These are phyloP conservation scores for Fringilla coelebs DNA, from an alignment of 2,797 vertebrate genomes.

Conservation along the genomic window DNA sequence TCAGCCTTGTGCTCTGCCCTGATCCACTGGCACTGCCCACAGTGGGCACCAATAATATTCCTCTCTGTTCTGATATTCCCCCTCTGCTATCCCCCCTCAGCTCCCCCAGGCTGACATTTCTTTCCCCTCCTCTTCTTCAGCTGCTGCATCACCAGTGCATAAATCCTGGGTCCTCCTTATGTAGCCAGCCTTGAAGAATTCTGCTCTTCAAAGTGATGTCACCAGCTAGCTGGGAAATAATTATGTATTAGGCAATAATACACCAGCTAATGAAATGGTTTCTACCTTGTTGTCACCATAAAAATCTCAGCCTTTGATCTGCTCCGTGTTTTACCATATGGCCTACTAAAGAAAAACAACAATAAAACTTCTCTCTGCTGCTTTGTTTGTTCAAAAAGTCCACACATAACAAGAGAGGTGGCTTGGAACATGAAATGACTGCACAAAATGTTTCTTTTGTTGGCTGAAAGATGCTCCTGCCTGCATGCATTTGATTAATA, in stretches of 20 bases:
- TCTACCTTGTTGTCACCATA: neutral
- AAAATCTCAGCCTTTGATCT: neutral
- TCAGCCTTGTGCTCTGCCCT: neutral
- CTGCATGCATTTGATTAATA: neutral
- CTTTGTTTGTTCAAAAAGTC: neutral
- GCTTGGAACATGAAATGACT: neutral
- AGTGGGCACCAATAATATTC: neutral
- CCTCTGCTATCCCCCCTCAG: neutral
- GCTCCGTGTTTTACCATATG: neutral
- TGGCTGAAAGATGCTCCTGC: neutral
- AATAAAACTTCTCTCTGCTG: neutral
- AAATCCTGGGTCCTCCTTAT: neutral
- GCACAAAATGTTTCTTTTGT: neutral
- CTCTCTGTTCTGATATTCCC: neutral
- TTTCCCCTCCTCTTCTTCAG: neutral
- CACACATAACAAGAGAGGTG: neutral
- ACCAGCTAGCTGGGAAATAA: neutral
- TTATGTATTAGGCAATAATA: neutral
- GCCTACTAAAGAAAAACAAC: neutral
- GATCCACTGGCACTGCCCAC: neutral
- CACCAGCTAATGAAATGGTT: neutral
- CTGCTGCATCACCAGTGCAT: neutral
- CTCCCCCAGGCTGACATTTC: neutral
- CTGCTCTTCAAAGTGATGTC: neutral
- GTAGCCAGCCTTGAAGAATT: neutral